phyloP scores from a whole-genome alignment of 2,888 invertebrate species.

The Pristionchus arcanus region DNA sequence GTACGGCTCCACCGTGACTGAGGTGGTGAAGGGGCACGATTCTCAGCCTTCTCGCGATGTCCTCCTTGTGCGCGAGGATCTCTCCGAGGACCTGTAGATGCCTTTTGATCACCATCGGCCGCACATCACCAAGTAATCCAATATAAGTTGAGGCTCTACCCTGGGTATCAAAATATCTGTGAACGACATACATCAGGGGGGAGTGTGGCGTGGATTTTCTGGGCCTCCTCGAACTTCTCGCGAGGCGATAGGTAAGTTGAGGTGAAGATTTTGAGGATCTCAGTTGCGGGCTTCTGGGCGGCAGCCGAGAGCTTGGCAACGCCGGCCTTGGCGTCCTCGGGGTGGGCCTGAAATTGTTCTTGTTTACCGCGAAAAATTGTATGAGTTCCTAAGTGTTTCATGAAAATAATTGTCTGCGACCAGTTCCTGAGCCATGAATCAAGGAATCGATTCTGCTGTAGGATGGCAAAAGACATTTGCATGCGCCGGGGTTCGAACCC shows the following conservation, averaged over 20 bases:
- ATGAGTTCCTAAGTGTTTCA: too few relatives aligned
- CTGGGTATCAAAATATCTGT: too few relatives aligned
- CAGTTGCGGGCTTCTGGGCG: slow-evolving; percentile 29
- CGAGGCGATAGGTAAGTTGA: background rate
- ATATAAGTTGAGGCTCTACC: too few relatives aligned
- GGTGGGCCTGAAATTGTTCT: background rate
- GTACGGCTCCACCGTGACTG: background rate
- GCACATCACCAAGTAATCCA: too few relatives aligned
- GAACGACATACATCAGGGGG: background rate
- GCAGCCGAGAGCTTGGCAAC: slow-evolving; percentile 28
- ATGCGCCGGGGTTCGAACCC: too few relatives aligned
- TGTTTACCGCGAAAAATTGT: too few relatives aligned
- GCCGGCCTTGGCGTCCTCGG: background rate
- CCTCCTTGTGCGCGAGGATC: slow-evolving; percentile 35
- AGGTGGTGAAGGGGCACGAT: slow-evolving; percentile 28
- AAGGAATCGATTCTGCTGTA: too few relatives aligned
- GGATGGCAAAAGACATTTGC: too few relatives aligned
- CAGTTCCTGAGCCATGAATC: too few relatives aligned
- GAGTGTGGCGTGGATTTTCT: background rate
- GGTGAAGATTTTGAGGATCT: slow-evolving; percentile 45
- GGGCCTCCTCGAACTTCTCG: background rate
- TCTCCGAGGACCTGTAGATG: slow-evolving; percentile 12
- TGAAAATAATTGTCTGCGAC: too few relatives aligned
- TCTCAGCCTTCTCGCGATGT: slow-evolving; percentile 10
- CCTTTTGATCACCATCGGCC: too few relatives aligned